These are phyloP conservation scores for Ichneumon xanthorius DNA, from an alignment of 2,888 invertebrate genomes.

Conservation along the genomic window DNA sequence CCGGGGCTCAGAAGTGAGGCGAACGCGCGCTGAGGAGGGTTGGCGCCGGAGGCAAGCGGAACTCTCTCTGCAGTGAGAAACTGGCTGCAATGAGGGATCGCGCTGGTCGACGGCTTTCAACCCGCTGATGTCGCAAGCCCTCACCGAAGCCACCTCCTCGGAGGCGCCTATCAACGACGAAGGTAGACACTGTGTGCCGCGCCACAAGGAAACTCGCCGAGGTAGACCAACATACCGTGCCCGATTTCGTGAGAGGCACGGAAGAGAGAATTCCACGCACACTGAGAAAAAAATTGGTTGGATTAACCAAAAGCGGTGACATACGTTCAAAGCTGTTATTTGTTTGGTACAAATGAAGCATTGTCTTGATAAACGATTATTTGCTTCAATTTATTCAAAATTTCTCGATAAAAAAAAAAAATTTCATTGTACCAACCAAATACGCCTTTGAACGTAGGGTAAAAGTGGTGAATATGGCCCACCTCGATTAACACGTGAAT, in stretches of 20 bases:
- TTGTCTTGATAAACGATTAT: too few relatives aligned
- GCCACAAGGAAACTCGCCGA: slow-evolving; percentile 33
- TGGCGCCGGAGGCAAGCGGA: slow-evolving; percentile 21
- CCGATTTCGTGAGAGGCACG: neutral
- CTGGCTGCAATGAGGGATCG: slow-evolving; percentile 19
- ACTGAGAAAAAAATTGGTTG: neutral
- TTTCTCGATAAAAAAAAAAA: too few relatives aligned
- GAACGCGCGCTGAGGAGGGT: slow-evolving; percentile 32
- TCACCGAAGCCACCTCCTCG: neutral
- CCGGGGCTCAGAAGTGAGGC: slow-evolving; percentile 45
- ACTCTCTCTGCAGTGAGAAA: slow-evolving; percentile 22
- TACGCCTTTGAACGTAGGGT: too few relatives aligned
- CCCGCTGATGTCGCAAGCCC: slow-evolving; percentile 62
- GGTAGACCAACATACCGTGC: neutral
- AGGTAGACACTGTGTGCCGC: slow-evolving; percentile 36
- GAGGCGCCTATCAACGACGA: slow-evolving; percentile 22
- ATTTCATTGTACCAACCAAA: too few relatives aligned
- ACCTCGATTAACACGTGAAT: too few relatives aligned
- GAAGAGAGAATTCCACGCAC: neutral
- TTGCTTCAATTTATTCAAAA: too few relatives aligned
- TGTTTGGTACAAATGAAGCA: too few relatives aligned
- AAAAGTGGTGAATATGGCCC: too few relatives aligned
- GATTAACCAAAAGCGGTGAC: too few relatives aligned
- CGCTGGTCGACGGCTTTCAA: slow-evolving; percentile 56
- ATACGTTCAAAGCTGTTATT: too few relatives aligned